phyloP scores from a whole-genome alignment of 92 coral and sea anemone genomes.

The Actinostola sp. region DNA sequence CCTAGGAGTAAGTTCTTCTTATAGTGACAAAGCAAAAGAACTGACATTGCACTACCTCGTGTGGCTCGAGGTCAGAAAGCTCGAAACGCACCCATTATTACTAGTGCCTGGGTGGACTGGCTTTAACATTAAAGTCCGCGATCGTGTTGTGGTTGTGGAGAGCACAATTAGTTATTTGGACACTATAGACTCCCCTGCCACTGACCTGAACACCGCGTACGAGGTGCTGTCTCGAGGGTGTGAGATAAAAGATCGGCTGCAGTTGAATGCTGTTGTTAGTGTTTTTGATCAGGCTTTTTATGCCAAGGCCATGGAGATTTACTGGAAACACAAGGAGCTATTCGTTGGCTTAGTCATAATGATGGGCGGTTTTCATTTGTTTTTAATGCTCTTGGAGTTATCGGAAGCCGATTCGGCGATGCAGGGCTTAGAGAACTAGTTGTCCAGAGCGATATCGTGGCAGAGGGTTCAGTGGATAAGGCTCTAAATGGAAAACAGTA shows the following conservation, averaged over 20 bases:
- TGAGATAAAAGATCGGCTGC: slow-evolving; percentile 48
- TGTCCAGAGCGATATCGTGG: slow-evolving; percentile 51
- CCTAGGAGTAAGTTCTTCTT: slow-evolving; percentile 42
- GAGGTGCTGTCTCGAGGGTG: slow-evolving; percentile 54
- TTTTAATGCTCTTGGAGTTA: slow-evolving; percentile 61
- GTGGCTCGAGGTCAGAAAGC: slow-evolving; percentile 58
- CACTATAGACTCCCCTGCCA: slow-evolving; percentile 58
- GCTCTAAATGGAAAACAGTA: slow-evolving; percentile 43
- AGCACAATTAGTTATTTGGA: slow-evolving; percentile 49
- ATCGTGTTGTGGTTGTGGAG: slow-evolving; percentile 28
- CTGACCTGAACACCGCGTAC: slow-evolving; percentile 64
- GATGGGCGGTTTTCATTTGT: slow-evolving; percentile 69
- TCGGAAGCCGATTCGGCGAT: slow-evolving; percentile 54
- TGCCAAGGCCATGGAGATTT: slow-evolving; percentile 21
- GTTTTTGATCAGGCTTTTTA: slow-evolving; percentile 45
- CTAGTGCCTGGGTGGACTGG: slow-evolving; percentile 71
- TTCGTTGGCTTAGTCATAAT: slow-evolving; percentile 36
- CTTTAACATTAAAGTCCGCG: slow-evolving; percentile 34
- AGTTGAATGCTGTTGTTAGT: slow-evolving; percentile 29
- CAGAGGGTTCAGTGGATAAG: slow-evolving; percentile 46
- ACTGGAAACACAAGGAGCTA: slow-evolving; percentile 29
- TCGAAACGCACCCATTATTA: slow-evolving; percentile 41
- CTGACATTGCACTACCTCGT: slow-evolving; percentile 44
- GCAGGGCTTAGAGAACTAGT: slow-evolving; percentile 61
- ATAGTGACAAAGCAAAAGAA: slow-evolving; percentile 25